phyloP scores from a whole-genome alignment of 1,140 invertebrate species.

The Drosophila prosaltans region DNA sequence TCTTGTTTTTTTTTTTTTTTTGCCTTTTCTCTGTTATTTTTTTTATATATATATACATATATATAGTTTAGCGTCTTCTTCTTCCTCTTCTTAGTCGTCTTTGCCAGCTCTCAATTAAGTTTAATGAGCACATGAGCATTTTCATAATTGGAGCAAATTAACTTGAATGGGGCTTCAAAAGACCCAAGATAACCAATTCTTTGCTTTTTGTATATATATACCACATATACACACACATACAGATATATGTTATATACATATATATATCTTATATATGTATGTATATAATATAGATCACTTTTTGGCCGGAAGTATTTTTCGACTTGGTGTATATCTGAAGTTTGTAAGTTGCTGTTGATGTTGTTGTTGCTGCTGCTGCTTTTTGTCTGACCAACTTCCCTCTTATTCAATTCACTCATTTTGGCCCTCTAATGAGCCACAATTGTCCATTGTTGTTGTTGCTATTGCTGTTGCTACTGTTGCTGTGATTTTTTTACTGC shows the following conservation, averaged over 20 bases:
- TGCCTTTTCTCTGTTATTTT: background rate
- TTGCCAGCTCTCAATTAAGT: constrained; percentile 70
- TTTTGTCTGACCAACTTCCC: constrained; percentile 64
- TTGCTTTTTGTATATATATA: constrained; percentile 10
- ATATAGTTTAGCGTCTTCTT: constrained; percentile 5
- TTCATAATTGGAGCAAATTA: constrained; percentile 81
- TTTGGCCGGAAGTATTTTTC: constrained; percentile 56
- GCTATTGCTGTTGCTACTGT: too few relatives aligned
- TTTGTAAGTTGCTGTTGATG: too few relatives aligned
- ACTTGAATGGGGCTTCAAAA: constrained; percentile 72
- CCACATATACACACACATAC: background rate
- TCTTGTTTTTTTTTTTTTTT: constrained; percentile 11
- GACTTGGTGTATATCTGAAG: constrained; percentile 1
- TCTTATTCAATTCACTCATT: constrained; percentile 44
- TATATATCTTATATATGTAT: constrained; percentile 2
- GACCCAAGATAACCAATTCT: constrained; percentile 6
- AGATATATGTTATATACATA: constrained; percentile 7
- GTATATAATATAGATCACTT: constrained; percentile 14
- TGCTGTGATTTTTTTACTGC: background rate
- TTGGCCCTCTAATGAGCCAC: constrained; percentile 57
- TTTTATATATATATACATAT: background rate
- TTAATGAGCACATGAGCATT: constrained; percentile 80
- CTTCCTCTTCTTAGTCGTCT: background rate
- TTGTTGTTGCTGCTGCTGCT: too few relatives aligned
- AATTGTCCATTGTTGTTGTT: constrained; percentile 38